phyloP scores from a whole-genome alignment of 2,113 vertebrate genomes.

The Thomomys bottae region DNA sequence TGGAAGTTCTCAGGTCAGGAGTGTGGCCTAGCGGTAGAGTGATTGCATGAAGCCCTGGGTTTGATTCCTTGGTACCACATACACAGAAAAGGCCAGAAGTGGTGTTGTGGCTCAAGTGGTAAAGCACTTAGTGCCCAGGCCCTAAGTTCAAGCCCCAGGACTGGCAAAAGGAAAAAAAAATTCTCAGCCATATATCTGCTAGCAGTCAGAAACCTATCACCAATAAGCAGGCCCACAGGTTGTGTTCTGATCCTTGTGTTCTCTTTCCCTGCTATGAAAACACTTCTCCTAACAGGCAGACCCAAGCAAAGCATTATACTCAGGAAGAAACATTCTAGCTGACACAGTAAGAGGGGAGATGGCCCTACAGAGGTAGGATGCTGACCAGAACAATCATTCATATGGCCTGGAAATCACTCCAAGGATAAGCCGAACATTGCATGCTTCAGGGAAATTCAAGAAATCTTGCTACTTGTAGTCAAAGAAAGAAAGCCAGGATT shows the following conservation, averaged over 20 bases:
- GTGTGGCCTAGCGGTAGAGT: too few relatives aligned
- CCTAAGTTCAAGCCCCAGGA: too few relatives aligned
- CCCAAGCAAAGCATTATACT: slow-evolving; percentile 12
- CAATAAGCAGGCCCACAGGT: not conserved
- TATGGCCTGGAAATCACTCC: not conserved
- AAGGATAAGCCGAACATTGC: not conserved
- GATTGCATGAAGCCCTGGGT: too few relatives aligned
- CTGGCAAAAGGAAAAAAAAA: not conserved
- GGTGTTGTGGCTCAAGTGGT: too few relatives aligned
- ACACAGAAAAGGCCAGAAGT: too few relatives aligned
- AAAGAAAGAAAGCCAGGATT: slow-evolving; percentile 39
- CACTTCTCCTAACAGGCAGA: not conserved
- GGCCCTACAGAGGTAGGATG: not conserved
- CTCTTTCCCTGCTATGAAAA: not conserved
- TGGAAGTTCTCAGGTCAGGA: too few relatives aligned
- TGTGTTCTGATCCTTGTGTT: not conserved
- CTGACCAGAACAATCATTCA: not conserved
- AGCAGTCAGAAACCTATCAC: not conserved
- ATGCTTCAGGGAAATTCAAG: not conserved
- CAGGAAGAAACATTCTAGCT: not conserved
- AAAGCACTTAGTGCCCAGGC: too few relatives aligned
- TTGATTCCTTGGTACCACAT: too few relatives aligned
- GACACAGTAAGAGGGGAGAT: not conserved
- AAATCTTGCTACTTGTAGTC: slow-evolving; percentile 3
- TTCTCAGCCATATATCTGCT: not conserved